phyloP scores from a whole-genome alignment of 2,888 invertebrate species.

The Entomobrya proxima region DNA sequence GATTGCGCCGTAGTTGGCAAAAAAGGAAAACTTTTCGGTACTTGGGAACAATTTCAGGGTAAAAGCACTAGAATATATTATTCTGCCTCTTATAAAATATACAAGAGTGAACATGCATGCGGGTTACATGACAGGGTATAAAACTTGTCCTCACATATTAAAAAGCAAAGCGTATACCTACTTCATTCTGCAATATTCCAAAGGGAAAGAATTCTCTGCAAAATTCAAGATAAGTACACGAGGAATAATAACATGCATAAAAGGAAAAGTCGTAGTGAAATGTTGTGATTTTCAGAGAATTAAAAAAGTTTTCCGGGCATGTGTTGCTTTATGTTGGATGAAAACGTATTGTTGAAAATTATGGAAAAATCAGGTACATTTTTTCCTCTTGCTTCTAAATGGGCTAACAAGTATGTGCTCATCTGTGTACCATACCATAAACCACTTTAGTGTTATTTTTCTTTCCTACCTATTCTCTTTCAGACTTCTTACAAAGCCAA shows the following conservation, averaged over 20 bases:
- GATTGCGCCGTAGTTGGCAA: constrained; percentile 22
- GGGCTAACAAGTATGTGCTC: constrained; percentile 15
- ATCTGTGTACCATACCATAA: background rate
- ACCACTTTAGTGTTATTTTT: background rate
- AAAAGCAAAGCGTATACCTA: constrained; percentile 15
- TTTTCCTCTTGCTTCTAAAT: background rate
- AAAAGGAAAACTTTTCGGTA: constrained; percentile 3
- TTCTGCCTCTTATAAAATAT: background rate
- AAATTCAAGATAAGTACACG: background rate
- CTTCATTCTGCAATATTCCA: too few relatives aligned
- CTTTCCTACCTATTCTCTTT: background rate
- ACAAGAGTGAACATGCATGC: background rate
- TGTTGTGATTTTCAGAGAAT: constrained; percentile 40
- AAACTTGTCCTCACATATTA: constrained; percentile 11
- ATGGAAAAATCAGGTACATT: constrained; percentile 19
- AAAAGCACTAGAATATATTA: background rate
- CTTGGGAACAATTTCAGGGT: background rate
- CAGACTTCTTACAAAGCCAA: background rate
- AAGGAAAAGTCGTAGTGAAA: constrained; percentile 18
- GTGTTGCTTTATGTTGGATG: constrained; percentile 37
- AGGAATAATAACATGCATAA: background rate
- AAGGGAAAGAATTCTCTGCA: background rate
- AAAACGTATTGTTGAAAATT: constrained; percentile 29
- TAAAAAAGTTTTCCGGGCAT: constrained; percentile 46
- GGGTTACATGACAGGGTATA: background rate